Conservation (phyloP, 2,797 vertebrate genomes). For the Clarias fuscus region DNA sequence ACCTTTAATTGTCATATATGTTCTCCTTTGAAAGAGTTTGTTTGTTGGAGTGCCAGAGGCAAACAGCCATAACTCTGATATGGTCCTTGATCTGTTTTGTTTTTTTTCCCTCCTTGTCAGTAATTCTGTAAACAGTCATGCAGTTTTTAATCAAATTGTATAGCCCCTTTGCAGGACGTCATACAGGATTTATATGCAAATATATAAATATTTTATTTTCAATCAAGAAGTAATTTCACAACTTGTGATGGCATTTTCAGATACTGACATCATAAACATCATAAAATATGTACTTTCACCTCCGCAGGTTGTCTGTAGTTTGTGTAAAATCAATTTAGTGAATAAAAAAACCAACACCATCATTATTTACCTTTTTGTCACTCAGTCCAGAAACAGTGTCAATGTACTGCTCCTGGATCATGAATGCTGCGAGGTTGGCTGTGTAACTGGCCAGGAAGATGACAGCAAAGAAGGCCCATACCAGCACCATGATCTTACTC, state of each 20-base stretch:
- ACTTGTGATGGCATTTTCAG: conserved; percentile 46
- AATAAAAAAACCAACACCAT: background rate
- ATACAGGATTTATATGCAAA: conserved; percentile 58
- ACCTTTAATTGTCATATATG: conserved; percentile 60
- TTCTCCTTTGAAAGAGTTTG: background rate
- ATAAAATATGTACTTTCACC: conserved; percentile 18
- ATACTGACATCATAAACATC: background rate
- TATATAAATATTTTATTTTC: conserved; percentile 60
- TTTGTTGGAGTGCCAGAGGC: conserved; percentile 49
- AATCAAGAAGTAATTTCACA: conserved; percentile 57
- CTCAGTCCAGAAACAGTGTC: conserved; percentile 96
- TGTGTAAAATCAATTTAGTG: background rate
- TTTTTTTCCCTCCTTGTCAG: background rate
- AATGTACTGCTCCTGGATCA: conserved; percentile 99
- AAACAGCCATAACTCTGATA: conserved; percentile 32
- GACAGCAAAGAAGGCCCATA: conserved; percentile 98
- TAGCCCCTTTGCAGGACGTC: background rate
- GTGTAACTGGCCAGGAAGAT: conserved; percentile 99
- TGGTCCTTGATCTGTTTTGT: background rate
- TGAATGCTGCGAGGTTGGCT: conserved; percentile 94
- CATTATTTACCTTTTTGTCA: conserved; percentile 88
- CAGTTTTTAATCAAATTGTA: conserved; percentile 24
- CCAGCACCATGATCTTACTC: conserved; percentile 98
- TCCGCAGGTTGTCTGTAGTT: background rate
- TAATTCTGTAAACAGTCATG: conserved; percentile 12